Evolutionary conservation across 2,888 invertebrate species (phyloP).

Genomic region (Caenorhabditis becei): DNA sequence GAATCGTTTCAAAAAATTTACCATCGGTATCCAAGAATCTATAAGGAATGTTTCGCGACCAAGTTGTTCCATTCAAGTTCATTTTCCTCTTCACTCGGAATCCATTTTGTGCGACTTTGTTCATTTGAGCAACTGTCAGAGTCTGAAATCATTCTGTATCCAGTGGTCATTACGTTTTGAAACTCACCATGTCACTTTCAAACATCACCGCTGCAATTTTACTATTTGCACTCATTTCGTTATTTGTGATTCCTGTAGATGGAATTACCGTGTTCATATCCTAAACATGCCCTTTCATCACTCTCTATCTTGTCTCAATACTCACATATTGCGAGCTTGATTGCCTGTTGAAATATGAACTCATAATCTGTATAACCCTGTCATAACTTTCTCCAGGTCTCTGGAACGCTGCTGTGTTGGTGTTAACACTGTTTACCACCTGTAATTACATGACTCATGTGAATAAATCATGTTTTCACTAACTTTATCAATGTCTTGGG

Average conservation of each 20-base stretch:
- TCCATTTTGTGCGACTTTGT: slow-evolving; percentile 46
- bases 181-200: slow-evolving; percentile 61
- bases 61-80: slow-evolving; percentile 59
- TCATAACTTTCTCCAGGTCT: slow-evolving; percentile 69
- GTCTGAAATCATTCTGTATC: slow-evolving; percentile 21
- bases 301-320: slow-evolving; percentile 8
- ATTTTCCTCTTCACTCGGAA: slow-evolving; percentile 55
- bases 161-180: background rate
- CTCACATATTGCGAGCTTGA: slow-evolving; percentile 62
- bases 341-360: slow-evolving; percentile 59
- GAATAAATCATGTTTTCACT: background rate
- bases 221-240: slow-evolving; percentile 60
- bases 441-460: slow-evolving; percentile 29
- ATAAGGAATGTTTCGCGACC: slow-evolving; percentile 64
- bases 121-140: slow-evolving; percentile 62
- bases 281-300: slow-evolving; percentile 1
- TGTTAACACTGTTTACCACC: slow-evolving; percentile 66
- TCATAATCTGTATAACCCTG: slow-evolving; percentile 64
- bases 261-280: slow-evolving; percentile 53
- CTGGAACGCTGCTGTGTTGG: slow-evolving; percentile 60
- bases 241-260: slow-evolving; percentile 38
- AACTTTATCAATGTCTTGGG: slow-evolving; percentile 51
- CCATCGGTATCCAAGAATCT: slow-evolving; percentile 68
- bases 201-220: slow-evolving; percentile 63
- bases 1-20: background rate